Evolutionary conservation across 2,113 vertebrate species (phyloP).

Genomic region (Thunnus maccoyii): DNA sequence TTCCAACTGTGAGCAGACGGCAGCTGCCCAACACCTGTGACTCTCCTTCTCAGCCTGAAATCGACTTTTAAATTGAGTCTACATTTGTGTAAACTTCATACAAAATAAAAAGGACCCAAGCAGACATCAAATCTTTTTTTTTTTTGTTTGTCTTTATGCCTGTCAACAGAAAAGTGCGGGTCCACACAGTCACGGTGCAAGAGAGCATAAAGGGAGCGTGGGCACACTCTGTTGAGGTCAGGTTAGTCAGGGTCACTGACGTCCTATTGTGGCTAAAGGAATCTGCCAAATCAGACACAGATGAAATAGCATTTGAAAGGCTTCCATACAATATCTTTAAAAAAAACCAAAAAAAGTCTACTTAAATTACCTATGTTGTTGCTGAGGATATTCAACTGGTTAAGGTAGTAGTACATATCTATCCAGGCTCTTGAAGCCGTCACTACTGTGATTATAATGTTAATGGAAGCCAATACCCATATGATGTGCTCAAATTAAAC

Average conservation of each 20-base stretch:
- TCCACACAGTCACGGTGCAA: slow-evolving; percentile 22
- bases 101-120: slow-evolving; percentile 50
- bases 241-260: background rate
- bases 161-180: slow-evolving; percentile 29
- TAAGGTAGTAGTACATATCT: slow-evolving; percentile 1
- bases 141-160: slow-evolving; percentile 12
- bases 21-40: background rate
- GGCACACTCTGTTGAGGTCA: background rate
- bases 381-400: background rate
- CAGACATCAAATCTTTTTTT: background rate
- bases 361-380: slow-evolving; percentile 7
- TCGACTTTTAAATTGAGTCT: slow-evolving; percentile 21
- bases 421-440: background rate
- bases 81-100: slow-evolving; percentile 52
- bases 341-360: slow-evolving; percentile 10
- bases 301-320: slow-evolving; percentile 20
- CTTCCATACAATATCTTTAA: slow-evolving; percentile 8
- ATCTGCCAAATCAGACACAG: background rate
- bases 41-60: slow-evolving; percentile 20
- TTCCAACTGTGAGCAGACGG: background rate
- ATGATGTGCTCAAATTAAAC: slow-evolving; percentile 38
- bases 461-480: slow-evolving; percentile 2
- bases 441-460: slow-evolving; percentile 3
- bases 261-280: background rate
- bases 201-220: background rate